Evolutionary conservation across 1,140 invertebrate species (phyloP).

Genomic region (Trichonephila clavipes): DNA sequence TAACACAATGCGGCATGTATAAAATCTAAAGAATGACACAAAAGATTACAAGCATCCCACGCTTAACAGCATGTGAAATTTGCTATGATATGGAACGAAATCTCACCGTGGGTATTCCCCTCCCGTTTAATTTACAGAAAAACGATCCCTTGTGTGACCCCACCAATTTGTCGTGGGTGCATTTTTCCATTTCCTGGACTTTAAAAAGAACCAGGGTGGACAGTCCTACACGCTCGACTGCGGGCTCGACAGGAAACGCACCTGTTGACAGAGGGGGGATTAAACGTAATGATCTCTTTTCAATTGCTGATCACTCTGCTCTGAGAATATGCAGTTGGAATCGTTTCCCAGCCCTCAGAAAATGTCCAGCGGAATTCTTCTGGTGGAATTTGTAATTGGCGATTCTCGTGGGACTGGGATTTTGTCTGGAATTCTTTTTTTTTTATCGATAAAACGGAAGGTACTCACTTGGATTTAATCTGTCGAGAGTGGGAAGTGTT

Average conservation of each 20-base stretch:
- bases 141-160: not conserved
- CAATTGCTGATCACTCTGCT: not conserved
- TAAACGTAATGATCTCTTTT: conserved; percentile 12
- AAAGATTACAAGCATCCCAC: not conserved
- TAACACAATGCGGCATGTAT: no score
- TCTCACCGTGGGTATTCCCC: not conserved
- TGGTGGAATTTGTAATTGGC: not conserved
- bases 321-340: not conserved
- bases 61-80: not conserved
- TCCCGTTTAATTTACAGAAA: not conserved
- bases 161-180: conserved; percentile 4
- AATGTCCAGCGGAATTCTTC: not conserved
- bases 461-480: not conserved
- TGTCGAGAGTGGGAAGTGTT: not conserved
- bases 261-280: not conserved
- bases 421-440: not conserved
- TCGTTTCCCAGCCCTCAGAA: not conserved
- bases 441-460: not conserved
- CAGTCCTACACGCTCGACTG: conserved; percentile 5
- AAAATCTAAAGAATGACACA: no score
- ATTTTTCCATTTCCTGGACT: conserved; percentile 29
- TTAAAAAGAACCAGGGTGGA: conserved; percentile 17
- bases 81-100: not conserved
- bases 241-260: conserved; percentile 1
- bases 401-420: not conserved